These are phyloP conservation scores for Mico argentatus DNA, from an alignment of 2,797 vertebrate genomes.

Conservation along the genomic window DNA sequence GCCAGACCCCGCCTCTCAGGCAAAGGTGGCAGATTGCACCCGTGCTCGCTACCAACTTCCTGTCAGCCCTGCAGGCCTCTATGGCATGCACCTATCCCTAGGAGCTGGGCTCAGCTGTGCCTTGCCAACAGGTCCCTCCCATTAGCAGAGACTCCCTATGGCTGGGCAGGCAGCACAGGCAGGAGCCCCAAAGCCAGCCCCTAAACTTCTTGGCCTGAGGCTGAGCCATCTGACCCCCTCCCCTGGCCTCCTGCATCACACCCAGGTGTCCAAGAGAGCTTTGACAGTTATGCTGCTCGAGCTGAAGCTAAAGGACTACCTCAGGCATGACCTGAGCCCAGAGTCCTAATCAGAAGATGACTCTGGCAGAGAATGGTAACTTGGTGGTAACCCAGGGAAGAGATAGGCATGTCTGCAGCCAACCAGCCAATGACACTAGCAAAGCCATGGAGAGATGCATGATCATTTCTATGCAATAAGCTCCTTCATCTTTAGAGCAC, in stretches of 20 bases:
- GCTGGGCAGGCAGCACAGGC: not conserved
- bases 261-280: not conserved
- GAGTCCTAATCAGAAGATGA: not conserved
- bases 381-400: not conserved
- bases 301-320: not conserved
- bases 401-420: not conserved
- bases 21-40: slow-evolving; percentile 45
- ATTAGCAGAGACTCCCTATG: not conserved
- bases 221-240: not conserved
- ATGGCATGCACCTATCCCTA: not conserved
- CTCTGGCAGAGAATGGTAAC: not conserved
- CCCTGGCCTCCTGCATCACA: not conserved
- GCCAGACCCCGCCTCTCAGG: not conserved
- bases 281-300: not conserved
- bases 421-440: not conserved
- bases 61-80: slow-evolving; percentile 1
- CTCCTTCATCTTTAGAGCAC: not conserved
- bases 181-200: not conserved
- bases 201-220: not conserved
- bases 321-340: not conserved
- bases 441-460: not conserved
- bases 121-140: not conserved
- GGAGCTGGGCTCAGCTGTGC: not conserved
- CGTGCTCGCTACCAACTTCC: slow-evolving; percentile 29
- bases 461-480: not conserved